These are phyloP conservation scores for Caretta caretta DNA, from an alignment of 2,113 vertebrate species.

Conservation along the genomic window DNA sequence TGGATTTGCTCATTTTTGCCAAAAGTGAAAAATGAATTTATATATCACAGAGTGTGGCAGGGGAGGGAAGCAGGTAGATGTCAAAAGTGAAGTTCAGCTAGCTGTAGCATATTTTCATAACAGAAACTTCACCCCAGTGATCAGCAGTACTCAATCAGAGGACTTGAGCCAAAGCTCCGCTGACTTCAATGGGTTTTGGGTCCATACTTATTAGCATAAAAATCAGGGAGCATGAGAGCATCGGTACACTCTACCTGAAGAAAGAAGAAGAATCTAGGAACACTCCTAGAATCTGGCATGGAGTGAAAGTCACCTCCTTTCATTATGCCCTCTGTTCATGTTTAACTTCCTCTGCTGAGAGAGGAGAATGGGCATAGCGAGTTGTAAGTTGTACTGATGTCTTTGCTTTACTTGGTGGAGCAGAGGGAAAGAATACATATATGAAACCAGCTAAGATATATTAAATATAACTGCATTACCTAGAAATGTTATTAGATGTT, in stretches of 20 bases:
- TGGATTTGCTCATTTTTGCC: background rate
- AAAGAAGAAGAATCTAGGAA: background rate
- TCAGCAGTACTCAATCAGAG: background rate
- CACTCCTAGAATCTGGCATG: background rate
- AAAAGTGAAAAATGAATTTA: background rate
- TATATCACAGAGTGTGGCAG: background rate
- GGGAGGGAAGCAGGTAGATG: background rate
- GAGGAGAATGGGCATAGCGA: background rate
- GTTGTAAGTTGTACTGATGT: background rate
- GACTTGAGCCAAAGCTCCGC: background rate
- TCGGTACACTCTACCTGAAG: background rate
- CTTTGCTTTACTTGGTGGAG: background rate
- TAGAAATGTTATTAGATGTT: background rate
- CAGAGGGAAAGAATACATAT: background rate
- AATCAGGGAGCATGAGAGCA: background rate
- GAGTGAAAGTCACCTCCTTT: background rate
- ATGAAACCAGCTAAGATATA: background rate
- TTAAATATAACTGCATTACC: background rate
- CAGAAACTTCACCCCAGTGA: background rate
- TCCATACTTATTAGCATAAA: background rate
- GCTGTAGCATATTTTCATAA: background rate
- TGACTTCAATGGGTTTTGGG: background rate
- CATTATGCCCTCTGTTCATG: background rate
- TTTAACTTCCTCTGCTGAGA: rapidly evolving
- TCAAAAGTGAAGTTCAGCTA: background rate